phyloP scores from a whole-genome alignment of 2,113 vertebrate species.

The Mixornis gularis region DNA sequence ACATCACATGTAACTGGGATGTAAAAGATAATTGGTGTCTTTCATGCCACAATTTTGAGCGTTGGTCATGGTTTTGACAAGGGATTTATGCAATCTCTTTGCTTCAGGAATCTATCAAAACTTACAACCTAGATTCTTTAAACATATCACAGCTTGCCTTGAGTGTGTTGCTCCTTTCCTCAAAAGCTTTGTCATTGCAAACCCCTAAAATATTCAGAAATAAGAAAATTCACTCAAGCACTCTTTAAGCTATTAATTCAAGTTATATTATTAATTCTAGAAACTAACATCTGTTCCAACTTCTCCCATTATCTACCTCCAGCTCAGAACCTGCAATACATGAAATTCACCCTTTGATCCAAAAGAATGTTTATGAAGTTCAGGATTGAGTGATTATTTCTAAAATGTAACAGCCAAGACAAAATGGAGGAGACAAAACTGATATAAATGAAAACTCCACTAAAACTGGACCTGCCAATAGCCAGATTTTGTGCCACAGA shows the following conservation, averaged over 20 bases:
- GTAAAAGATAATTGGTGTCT: neutral
- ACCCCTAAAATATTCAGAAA: neutral
- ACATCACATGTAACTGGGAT: neutral
- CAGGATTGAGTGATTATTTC: neutral
- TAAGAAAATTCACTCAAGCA: neutral
- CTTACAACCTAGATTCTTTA: neutral
- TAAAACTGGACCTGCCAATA: neutral
- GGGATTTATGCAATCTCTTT: neutral
- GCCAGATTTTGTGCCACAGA: neutral
- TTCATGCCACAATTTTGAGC: rapidly evolving
- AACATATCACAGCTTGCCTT: neutral
- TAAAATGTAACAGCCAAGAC: neutral
- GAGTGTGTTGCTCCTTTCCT: neutral
- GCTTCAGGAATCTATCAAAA: neutral
- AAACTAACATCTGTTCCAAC: neutral
- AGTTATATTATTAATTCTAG: neutral
- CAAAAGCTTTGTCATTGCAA: neutral
- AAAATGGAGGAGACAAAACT: neutral
- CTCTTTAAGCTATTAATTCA: neutral
- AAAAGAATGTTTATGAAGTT: neutral
- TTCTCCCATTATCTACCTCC: neutral
- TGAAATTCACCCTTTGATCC: neutral
- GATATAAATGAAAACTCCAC: neutral
- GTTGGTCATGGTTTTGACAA: neutral
- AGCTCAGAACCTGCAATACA: neutral